Evolutionary conservation across 2,113 vertebrate genomes (phyloP).

Genomic region (Trachemys scripta): DNA sequence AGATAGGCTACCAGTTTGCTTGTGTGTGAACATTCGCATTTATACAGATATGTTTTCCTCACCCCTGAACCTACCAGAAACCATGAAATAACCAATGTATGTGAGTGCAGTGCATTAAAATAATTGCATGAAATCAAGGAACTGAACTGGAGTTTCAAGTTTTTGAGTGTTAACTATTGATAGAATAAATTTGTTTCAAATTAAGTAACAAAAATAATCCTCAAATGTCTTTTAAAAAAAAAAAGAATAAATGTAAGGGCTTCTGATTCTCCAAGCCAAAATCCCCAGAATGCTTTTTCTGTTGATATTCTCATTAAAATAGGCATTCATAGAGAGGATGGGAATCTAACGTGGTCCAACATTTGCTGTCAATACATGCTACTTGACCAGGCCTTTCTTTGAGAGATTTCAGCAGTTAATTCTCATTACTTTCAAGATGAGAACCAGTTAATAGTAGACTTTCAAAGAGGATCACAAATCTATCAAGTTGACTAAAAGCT

Average conservation of each 20-base stretch:
- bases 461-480: background rate
- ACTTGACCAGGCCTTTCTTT: background rate
- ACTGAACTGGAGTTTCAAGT: background rate
- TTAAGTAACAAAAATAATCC: background rate
- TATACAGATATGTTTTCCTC: background rate
- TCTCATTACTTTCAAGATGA: background rate
- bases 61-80: background rate
- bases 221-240: too few relatives aligned
- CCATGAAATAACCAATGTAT: background rate
- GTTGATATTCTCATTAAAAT: background rate
- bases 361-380: background rate
- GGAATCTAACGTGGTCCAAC: background rate
- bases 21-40: background rate
- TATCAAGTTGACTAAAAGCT: background rate
- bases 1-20: background rate
- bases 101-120: background rate
- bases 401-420: background rate
- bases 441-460: background rate
- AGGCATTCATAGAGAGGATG: background rate
- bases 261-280: background rate
- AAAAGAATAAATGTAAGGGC: background rate
- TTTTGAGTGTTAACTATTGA: background rate
- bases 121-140: background rate
- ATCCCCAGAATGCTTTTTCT: background rate
- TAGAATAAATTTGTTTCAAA: conserved; percentile 1